A percentile compares a stretch with the other conserved stretches of the same genome.
These are phyloP conservation scores for Datnioides undecimradiatus DNA, from an alignment of 2,113 vertebrate species.

Conservation along the genomic window DNA sequence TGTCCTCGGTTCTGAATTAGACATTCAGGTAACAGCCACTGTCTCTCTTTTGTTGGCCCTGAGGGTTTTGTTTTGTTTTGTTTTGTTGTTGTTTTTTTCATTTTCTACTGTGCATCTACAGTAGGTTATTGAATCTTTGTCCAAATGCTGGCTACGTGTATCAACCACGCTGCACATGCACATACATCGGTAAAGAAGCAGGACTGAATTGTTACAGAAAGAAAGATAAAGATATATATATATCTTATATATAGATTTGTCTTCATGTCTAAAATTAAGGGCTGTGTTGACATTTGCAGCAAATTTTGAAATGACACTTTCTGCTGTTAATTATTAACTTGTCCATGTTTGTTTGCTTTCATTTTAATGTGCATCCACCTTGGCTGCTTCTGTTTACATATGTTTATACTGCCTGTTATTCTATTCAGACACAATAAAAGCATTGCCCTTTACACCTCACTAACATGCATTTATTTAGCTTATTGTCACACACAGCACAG, in stretches of 20 bases:
- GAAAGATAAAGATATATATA: too few species aligned
- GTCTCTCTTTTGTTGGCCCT: slow-evolving; percentile 16
- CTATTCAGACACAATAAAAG: neutral
- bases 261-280: neutral
- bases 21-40: slow-evolving; percentile 45
- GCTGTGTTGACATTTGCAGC: neutral
- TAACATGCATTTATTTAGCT: neutral
- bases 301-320: neutral
- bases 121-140: slow-evolving; percentile 35
- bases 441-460: slow-evolving; percentile 19
- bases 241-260: neutral
- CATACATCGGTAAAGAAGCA: too few species aligned
- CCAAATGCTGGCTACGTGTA: neutral
- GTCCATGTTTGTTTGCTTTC: neutral
- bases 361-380: neutral
- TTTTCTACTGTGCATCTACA: slow-evolving; percentile 39
- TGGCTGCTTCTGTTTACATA: neutral
- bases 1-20: slow-evolving; percentile 57
- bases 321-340: neutral
- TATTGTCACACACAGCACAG: neutral
- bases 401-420: slow-evolving; percentile 1
- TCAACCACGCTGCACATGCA: slow-evolving; percentile 17
- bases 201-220: neutral
- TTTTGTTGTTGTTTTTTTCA: slow-evolving; percentile 24
- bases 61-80: slow-evolving; percentile 27